Evolutionary conservation across 1,140 invertebrate genomes (phyloP).

Genomic region (Eumaeus atala): DNA sequence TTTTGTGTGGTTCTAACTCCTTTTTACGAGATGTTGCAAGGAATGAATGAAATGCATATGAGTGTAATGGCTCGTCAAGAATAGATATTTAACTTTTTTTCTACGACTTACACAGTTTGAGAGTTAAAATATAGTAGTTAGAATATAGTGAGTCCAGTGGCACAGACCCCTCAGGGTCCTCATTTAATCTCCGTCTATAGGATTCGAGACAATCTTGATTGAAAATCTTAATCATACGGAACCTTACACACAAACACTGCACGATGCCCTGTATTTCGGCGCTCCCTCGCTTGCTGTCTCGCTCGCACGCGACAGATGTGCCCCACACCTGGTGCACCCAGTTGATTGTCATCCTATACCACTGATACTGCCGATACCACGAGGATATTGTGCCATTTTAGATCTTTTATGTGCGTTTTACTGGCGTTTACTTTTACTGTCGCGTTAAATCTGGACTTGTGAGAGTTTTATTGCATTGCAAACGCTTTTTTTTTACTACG

Average conservation of each 20-base stretch:
- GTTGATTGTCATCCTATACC: background rate
- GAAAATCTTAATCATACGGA: background rate
- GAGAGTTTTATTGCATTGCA: conserved; percentile 6
- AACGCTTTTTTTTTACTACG: background rate
- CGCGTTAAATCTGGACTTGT: conserved; percentile 2
- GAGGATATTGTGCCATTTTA: background rate
- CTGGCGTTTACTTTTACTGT: conserved; percentile 7
- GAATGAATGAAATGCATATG: no score
- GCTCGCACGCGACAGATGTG: conserved; percentile 2
- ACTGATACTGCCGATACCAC: background rate
- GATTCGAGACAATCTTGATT: no score
- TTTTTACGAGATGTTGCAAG: no score
- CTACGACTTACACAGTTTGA: no score
- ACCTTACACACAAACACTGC: background rate
- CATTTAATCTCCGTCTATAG: no score
- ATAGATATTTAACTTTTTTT: no score
- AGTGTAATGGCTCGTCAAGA: no score
- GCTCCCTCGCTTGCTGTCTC: background rate
- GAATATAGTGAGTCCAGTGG: no score
- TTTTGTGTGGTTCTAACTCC: no score
- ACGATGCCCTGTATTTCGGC: background rate
- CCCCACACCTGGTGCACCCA: conserved; percentile 1
- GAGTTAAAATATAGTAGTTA: no score
- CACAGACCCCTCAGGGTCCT: no score
- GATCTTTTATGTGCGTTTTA: conserved; percentile 3